phyloP scores from a whole-genome alignment of 2,888 invertebrate species.

The Sympetrum striolatum region DNA sequence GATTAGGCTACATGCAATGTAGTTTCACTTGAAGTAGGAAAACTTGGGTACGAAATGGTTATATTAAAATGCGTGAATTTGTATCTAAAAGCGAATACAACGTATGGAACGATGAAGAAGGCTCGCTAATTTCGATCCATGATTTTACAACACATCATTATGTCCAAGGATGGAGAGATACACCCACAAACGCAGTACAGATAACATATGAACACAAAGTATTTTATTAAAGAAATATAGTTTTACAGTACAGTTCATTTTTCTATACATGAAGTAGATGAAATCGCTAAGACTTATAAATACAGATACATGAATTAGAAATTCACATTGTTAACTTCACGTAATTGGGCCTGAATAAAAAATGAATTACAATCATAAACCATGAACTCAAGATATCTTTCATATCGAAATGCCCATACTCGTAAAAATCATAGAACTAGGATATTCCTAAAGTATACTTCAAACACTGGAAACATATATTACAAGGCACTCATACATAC shows the following conservation, averaged over 20 bases:
- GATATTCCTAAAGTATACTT: background rate
- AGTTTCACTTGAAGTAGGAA: too few species aligned
- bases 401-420: background rate
- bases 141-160: too few species aligned
- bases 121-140: too few species aligned
- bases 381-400: background rate
- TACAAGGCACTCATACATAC: background rate
- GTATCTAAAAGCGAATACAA: too few species aligned
- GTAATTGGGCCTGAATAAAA: background rate
- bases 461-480: background rate
- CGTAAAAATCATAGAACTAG: background rate
- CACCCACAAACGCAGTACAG: too few species aligned
- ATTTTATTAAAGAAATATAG: slow-evolving; percentile 22
- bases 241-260: slow-evolving; percentile 4
- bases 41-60: too few species aligned
- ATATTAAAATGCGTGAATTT: too few species aligned
- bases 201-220: background rate
- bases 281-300: slow-evolving; percentile 1
- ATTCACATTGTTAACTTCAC: background rate
- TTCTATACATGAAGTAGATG: background rate
- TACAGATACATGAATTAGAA: background rate
- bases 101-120: too few species aligned
- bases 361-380: background rate
- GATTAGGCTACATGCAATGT: too few species aligned
- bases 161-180: too few species aligned